phyloP scores from a whole-genome alignment of 2,797 vertebrate genomes.

The Chelon auratus region DNA sequence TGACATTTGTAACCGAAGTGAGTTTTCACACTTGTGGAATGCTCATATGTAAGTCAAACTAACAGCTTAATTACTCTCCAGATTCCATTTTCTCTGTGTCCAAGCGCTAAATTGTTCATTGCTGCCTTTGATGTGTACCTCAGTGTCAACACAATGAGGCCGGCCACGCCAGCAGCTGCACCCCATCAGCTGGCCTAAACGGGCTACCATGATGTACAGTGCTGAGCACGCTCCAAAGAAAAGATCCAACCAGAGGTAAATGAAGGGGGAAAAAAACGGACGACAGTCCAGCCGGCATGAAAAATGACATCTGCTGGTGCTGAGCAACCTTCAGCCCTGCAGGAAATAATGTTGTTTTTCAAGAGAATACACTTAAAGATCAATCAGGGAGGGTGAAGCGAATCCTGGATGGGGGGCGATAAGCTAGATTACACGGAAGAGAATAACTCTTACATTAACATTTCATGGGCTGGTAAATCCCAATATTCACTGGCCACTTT shows the following conservation, averaged over 20 bases:
- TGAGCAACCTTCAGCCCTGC: constrained; percentile 86
- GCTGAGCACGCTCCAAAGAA: constrained; percentile 89
- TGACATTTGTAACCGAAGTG: constrained; percentile 20
- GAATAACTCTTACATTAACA: constrained; percentile 36
- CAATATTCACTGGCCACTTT: neutral
- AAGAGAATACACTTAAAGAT: constrained; percentile 89
- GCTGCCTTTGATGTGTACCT: constrained; percentile 69
- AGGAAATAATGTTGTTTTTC: constrained; percentile 91
- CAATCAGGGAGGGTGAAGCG: constrained; percentile 85
- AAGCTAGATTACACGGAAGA: constrained; percentile 62
- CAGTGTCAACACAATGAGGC: constrained; percentile 54
- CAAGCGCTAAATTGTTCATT: constrained; percentile 61
- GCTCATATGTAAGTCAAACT: constrained; percentile 57
- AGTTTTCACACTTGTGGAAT: constrained; percentile 46
- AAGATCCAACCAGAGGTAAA: constrained; percentile 88
- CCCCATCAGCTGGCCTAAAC: constrained; percentile 78
- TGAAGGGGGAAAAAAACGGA: constrained; percentile 67
- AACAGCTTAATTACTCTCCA: constrained; percentile 63
- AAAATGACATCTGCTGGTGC: constrained; percentile 91
- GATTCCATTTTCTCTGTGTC: constrained; percentile 49
- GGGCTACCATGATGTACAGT: constrained; percentile 90
- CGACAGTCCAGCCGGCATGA: constrained; percentile 80
- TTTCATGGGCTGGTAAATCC: constrained; percentile 32
- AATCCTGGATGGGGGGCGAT: constrained; percentile 79
- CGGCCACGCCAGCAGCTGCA: constrained; percentile 85